Evolutionary conservation across 2,888 invertebrate species (phyloP).

Genomic region (Scaptomyza polygonia): DNA sequence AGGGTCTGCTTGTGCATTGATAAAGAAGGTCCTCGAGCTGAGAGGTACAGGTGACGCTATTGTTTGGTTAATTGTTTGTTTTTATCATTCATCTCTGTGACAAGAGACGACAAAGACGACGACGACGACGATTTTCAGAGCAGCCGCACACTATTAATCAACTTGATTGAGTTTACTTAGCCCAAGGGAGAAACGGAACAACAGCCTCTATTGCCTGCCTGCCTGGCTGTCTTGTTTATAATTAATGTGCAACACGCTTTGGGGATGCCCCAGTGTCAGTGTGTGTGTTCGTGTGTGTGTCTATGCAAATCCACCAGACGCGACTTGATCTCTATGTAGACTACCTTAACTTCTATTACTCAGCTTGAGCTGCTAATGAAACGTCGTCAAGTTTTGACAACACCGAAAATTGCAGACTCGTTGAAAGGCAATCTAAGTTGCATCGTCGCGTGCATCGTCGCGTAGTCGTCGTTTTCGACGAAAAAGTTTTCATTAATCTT

Average conservation of each 20-base stretch:
- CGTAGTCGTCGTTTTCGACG: constrained; percentile 42
- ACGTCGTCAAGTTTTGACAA: constrained; percentile 73
- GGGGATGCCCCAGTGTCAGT: constrained; percentile 17
- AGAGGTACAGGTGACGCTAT: constrained; percentile 60
- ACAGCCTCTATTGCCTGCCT: constrained; percentile 20
- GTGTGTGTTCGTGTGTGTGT: constrained; percentile 14
- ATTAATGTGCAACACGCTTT: constrained; percentile 67
- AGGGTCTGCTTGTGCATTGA: constrained; percentile 36
- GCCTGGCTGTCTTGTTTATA: constrained; percentile 62
- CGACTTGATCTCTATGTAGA: constrained; percentile 15
- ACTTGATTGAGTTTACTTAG: constrained; percentile 59
- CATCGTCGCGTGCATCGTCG: constrained; percentile 64
- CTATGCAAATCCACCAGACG: constrained; percentile 68
- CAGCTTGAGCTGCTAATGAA: constrained; percentile 60
- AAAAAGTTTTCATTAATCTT: constrained; percentile 75
- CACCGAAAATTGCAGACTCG: constrained; percentile 46
- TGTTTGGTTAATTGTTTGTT: constrained; percentile 71
- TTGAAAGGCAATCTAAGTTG: constrained; percentile 71
- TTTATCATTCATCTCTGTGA: constrained; percentile 49
- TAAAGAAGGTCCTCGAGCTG: constrained; percentile 23
- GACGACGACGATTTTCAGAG: constrained; percentile 38
- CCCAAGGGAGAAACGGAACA: constrained; percentile 27
- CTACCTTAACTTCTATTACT: background rate
- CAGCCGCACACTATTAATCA: constrained; percentile 71
- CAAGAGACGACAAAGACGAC: constrained; percentile 37